Conservation (phyloP, 2,113 vertebrate genomes). For the Cynocephalus volans region DNA sequence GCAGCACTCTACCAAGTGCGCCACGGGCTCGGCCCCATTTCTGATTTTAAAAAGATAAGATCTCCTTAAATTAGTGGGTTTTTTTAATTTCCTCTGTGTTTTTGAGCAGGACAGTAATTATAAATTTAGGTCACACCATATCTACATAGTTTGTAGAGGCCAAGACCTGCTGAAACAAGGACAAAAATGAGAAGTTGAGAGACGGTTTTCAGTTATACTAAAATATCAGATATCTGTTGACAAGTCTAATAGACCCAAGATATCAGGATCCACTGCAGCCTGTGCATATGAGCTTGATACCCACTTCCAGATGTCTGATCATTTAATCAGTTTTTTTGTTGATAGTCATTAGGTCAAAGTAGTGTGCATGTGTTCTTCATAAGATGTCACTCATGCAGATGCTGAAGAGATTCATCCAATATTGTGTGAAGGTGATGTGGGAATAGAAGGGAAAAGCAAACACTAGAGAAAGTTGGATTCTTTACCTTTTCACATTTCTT, state of each 20-base stretch:
- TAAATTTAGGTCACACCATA: conserved; percentile 94
- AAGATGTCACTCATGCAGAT: conserved; percentile 96
- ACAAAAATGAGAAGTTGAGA: conserved; percentile 89
- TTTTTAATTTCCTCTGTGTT: conserved; percentile 81
- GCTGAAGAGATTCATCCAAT: conserved; percentile 96
- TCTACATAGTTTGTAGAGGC: conserved; percentile 91
- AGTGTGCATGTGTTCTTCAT: conserved; percentile 97
- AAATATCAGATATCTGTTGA: conserved; percentile 76
- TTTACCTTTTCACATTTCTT: neutral
- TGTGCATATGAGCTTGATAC: conserved; percentile 95
- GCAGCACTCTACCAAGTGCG: no score
- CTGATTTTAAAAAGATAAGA: conserved; percentile 89
- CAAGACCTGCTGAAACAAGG: conserved; percentile 88
- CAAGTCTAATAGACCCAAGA: conserved; percentile 90
- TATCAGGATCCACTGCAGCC: conserved; percentile 95
- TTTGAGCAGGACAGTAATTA: conserved; percentile 85
- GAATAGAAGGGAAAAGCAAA: conserved; percentile 33
- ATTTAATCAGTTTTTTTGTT: conserved; percentile 98
- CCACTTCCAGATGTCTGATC: conserved; percentile 96
- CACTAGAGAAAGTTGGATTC: conserved; percentile 70
- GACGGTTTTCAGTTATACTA: conserved; percentile 86
- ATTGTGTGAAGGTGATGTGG: neutral
- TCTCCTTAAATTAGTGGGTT: conserved; percentile 88
- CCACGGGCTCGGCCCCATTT: no score
- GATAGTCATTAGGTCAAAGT: conserved; percentile 97